These are phyloP conservation scores for Syngnathoides biaculeatus DNA, from an alignment of 2,113 vertebrate genomes.

Conservation along the genomic window DNA sequence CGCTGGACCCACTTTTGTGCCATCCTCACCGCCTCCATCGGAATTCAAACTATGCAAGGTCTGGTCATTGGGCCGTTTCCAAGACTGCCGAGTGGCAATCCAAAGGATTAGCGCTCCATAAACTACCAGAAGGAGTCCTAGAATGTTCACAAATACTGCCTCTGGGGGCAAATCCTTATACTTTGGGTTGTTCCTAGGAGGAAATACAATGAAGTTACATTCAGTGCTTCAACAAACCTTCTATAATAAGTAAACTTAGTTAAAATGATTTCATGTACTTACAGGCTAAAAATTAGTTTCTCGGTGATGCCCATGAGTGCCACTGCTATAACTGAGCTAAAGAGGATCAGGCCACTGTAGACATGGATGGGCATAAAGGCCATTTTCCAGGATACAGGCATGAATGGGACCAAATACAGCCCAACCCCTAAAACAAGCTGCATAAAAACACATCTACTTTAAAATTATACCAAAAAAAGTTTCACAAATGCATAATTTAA, in stretches of 20 bases:
- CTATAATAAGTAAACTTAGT: neutral
- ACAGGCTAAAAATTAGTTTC: constrained; percentile 90
- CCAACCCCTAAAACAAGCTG: constrained; percentile 84
- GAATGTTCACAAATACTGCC: constrained; percentile 81
- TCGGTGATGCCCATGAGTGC: constrained; percentile 92
- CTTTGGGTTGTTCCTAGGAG: constrained; percentile 57
- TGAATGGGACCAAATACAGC: constrained; percentile 84
- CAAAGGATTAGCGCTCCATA: constrained; percentile 84
- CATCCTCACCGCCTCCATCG: constrained; percentile 46
- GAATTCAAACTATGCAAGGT: constrained; percentile 45
- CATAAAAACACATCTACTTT: constrained; percentile 35
- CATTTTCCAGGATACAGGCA: constrained; percentile 75
- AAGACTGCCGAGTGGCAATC: constrained; percentile 83
- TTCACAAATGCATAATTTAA: neutral
- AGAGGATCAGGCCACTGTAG: constrained; percentile 85
- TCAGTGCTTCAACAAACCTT: neutral
- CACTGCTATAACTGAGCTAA: constrained; percentile 80
- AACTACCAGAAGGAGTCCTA: constrained; percentile 82
- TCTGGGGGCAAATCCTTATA: constrained; percentile 84
- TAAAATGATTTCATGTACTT: constrained; percentile 66
- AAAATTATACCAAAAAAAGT: neutral
- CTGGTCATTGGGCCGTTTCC: constrained; percentile 86
- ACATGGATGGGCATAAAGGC: constrained; percentile 84
- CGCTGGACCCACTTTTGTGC: constrained; percentile 48
- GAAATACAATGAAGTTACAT: constrained; percentile 1